Evolutionary conservation across 1,140 invertebrate genomes (phyloP).

Genomic region (Hestina assimilis): DNA sequence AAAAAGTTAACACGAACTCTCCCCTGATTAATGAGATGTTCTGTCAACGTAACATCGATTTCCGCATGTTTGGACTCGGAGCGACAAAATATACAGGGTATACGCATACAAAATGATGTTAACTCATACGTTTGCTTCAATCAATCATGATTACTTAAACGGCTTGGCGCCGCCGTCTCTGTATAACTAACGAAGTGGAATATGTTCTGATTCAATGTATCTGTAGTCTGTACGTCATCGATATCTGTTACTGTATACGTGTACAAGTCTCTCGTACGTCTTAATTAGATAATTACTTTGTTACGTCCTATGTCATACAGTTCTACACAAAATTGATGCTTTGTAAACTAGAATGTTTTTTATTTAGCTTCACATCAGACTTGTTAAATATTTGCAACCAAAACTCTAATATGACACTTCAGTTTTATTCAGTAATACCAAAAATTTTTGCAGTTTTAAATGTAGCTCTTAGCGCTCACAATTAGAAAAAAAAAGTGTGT

Average conservation of each 20-base stretch:
- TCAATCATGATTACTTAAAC: slow-evolving; percentile 29
- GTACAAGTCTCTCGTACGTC: background rate
- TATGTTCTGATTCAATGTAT: slow-evolving; percentile 1
- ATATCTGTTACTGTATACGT: slow-evolving; percentile 10
- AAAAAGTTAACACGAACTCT: slow-evolving; percentile 33
- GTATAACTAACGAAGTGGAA: slow-evolving; percentile 22
- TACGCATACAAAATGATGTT: slow-evolving; percentile 16
- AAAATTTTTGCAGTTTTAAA: too few species aligned
- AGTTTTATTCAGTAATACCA: too few species aligned
- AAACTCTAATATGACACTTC: too few species aligned
- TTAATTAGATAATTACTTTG: background rate
- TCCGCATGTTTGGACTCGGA: slow-evolving; percentile 42
- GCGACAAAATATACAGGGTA: slow-evolving; percentile 42
- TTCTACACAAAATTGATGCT: too few species aligned
- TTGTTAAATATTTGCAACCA: too few species aligned
- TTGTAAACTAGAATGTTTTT: background rate
- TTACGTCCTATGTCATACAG: too few species aligned
- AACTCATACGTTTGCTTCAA: slow-evolving; percentile 11
- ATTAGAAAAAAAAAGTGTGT: too few species aligned
- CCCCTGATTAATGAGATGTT: slow-evolving; percentile 41
- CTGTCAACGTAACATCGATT: slow-evolving; percentile 36
- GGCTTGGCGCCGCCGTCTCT: slow-evolving; percentile 13
- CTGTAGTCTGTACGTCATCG: slow-evolving; percentile 2
- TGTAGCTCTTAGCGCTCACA: too few species aligned
- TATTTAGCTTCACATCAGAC: background rate